A percentile compares a stretch with the other conserved stretches of the same genome.
These are phyloP conservation scores for Actinemys pallida DNA, from an alignment of 2,113 vertebrate species.

Conservation along the genomic window DNA sequence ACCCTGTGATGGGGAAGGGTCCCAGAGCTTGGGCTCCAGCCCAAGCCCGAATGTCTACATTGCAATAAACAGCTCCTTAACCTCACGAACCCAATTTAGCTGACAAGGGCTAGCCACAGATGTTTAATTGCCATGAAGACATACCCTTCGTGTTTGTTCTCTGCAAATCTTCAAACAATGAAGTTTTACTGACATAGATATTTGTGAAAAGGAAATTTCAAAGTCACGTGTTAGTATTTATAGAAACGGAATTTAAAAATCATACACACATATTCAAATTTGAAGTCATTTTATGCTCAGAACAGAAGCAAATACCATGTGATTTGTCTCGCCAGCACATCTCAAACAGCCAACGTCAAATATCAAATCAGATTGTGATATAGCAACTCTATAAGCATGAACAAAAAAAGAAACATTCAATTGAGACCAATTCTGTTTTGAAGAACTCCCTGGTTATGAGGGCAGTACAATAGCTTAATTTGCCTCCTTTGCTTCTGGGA, in stretches of 20 bases:
- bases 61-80: not conserved
- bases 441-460: not conserved
- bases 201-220: not conserved
- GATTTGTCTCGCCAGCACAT: not conserved
- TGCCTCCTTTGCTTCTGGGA: not conserved
- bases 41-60: not conserved
- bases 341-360: not conserved
- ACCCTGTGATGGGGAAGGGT: not conserved
- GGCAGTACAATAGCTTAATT: not conserved
- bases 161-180: not conserved
- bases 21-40: not conserved
- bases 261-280: not conserved
- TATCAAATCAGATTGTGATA: not conserved
- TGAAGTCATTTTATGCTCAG: not conserved
- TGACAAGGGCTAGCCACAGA: not conserved
- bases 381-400: not conserved
- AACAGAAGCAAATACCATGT: not conserved
- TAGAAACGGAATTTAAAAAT: not conserved
- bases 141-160: not conserved
- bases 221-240: not conserved
- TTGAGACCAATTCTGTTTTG: accelerated
- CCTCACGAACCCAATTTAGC: not conserved
- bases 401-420: not conserved
- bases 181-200: not conserved
- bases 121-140: not conserved